Conservation (phyloP, 2,888 invertebrate species). For the Watsonalla cultraria region DNA sequence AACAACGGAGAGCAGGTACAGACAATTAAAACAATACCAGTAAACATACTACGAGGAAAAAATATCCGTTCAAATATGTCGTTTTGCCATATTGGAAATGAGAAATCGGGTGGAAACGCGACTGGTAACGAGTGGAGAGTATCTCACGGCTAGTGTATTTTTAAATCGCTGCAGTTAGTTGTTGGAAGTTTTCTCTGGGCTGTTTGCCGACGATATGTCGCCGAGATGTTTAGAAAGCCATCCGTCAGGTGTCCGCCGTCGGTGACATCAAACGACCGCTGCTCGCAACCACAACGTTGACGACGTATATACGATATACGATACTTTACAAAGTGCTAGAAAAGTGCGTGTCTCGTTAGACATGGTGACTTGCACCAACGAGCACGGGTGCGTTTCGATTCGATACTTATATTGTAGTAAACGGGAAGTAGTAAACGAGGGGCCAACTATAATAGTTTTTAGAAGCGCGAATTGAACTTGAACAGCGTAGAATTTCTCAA, state of each 20-base stretch:
- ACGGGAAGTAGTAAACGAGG: no score
- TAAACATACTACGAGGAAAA: no score
- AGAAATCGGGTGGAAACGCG: conserved; percentile 33
- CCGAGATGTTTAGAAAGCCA: conserved; percentile 72
- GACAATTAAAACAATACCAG: no score
- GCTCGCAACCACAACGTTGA: conserved; percentile 25
- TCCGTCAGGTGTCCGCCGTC: conserved; percentile 63
- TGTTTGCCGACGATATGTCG: conserved; percentile 58
- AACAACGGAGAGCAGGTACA: no score
- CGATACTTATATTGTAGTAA: not conserved
- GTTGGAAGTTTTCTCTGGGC: conserved; percentile 63
- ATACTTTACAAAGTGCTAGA: conserved; percentile 12
- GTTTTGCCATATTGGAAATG: conserved; percentile 17
- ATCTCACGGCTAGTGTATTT: conserved; percentile 51
- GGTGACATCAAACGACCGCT: conserved; percentile 57
- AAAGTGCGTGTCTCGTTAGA: conserved; percentile 20
- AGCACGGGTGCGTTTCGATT: conserved; percentile 5
- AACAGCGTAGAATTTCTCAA: no score
- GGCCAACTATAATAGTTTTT: not conserved
- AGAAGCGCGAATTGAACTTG: not conserved
- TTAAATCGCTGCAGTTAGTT: conserved; percentile 61
- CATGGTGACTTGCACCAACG: conserved; percentile 24
- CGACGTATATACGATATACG: conserved; percentile 34
- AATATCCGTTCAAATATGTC: conserved; percentile 2
- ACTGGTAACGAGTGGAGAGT: conserved; percentile 35